Conservation (phyloP, 1,140 invertebrate species). For the Trinorchestia longiramus region DNA sequence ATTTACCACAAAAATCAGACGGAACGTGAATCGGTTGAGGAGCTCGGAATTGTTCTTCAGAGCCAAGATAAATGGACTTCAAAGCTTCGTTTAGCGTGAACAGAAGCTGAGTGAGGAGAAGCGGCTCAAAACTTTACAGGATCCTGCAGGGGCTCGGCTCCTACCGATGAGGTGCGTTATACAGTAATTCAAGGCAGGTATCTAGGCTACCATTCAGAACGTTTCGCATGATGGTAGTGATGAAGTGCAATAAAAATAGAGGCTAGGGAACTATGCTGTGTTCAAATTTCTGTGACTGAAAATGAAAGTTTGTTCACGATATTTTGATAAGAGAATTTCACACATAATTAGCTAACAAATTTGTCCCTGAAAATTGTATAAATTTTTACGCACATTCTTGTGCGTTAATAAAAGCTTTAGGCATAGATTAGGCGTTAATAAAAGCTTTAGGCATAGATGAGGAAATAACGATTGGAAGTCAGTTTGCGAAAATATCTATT, state of each 20-base stretch:
- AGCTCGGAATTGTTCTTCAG: not conserved
- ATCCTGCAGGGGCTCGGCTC: not conserved
- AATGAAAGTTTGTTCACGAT: no score
- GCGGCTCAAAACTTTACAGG: not conserved
- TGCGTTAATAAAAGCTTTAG: no score
- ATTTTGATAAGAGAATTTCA: no score
- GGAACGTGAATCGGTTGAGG: not conserved
- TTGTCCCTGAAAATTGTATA: no score
- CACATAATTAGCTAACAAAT: no score
- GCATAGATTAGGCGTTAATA: no score
- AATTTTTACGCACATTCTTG: no score
- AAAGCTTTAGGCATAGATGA: no score
- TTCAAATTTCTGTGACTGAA: no score
- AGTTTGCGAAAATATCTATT: no score
- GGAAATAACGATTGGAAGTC: no score
- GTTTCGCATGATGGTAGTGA: not conserved
- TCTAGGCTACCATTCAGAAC: not conserved
- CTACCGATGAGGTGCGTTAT: not conserved
- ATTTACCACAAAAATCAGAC: not conserved
- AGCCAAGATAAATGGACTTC: not conserved
- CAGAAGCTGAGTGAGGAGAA: not conserved
- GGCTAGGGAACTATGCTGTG: no score
- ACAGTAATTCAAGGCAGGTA: not conserved
- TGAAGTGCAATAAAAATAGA: not conserved
- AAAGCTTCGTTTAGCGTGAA: not conserved